Evolutionary conservation across 2,797 vertebrate genomes (phyloP).

Genomic region (Tragopan temminckii): DNA sequence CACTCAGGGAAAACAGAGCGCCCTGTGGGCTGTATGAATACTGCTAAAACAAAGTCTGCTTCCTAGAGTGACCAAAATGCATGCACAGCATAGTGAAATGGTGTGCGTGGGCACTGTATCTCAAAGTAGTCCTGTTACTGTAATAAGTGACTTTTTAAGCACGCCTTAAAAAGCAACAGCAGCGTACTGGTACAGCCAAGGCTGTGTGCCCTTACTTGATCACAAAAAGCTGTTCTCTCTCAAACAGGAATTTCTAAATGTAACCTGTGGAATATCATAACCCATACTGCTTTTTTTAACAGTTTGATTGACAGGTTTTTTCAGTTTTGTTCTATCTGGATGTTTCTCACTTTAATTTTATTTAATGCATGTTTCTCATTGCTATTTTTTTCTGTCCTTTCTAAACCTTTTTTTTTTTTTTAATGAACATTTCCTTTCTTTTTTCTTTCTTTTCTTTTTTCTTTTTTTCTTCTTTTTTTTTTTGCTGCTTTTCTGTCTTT

Average conservation of each 20-base stretch:
- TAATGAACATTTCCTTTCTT: neutral
- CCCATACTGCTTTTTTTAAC: neutral
- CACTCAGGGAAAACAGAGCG: neutral
- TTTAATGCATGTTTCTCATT: slow-evolving; percentile 33
- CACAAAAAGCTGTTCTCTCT: slow-evolving; percentile 32
- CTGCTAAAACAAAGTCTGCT: slow-evolving; percentile 29
- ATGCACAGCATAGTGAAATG: neutral
- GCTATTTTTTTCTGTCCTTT: slow-evolving; percentile 65
- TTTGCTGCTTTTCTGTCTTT: slow-evolving; percentile 41
- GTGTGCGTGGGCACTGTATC: neutral
- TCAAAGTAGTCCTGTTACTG: slow-evolving; percentile 14
- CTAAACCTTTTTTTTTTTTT: slow-evolving; percentile 66
- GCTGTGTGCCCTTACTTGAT: slow-evolving; percentile 38
- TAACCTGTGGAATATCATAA: slow-evolving; percentile 15
- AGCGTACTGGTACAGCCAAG: neutral
- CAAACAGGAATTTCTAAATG: slow-evolving; percentile 27
- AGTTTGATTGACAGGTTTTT: slow-evolving; percentile 25
- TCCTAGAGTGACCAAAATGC: neutral
- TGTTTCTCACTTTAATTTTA: slow-evolving; percentile 19
- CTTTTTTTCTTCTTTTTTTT: neutral
- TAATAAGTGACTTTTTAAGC: slow-evolving; percentile 25
- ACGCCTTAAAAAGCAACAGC: slow-evolving; percentile 41
- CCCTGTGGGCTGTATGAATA: neutral
- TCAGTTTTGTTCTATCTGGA: neutral
- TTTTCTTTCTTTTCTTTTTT: neutral